Conservation (phyloP, 2,113 vertebrate species). For the Ptilorrhoa leucosticta region DNA sequence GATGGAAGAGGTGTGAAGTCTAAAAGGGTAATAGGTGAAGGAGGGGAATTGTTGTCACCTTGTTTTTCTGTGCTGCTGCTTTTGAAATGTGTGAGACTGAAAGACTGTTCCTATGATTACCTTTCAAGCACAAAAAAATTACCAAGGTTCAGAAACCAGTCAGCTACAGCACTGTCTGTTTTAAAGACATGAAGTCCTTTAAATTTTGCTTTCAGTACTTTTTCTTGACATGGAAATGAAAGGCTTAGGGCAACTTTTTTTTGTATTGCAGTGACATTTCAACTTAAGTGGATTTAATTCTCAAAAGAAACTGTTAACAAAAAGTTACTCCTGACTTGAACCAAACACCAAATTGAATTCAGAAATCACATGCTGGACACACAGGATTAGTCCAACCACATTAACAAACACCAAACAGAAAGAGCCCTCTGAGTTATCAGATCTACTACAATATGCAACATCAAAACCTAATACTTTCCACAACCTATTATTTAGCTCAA, state of each 20-base stretch:
- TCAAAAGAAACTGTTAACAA: background rate
- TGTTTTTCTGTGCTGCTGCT: background rate
- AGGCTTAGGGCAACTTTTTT: background rate
- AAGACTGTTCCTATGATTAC: background rate
- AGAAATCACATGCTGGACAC: background rate
- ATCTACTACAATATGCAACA: background rate
- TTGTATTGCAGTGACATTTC: background rate
- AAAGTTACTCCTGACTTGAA: background rate
- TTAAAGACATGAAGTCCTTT: background rate
- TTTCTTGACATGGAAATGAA: background rate
- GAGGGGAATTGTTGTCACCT: background rate
- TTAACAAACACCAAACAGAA: background rate
- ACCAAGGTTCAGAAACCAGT: background rate
- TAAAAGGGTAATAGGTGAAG: background rate
- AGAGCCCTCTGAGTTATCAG: background rate
- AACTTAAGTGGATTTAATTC: background rate
- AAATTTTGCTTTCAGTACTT: background rate
- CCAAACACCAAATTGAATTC: background rate
- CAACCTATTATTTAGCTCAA: background rate
- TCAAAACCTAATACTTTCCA: background rate
- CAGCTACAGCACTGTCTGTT: background rate
- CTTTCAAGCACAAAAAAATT: background rate
- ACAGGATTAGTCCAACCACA: background rate
- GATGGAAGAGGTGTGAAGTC: background rate
- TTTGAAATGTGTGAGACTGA: background rate